Evolutionary conservation across 2,113 vertebrate genomes (phyloP), one percentile per base, ranked within the genome.

Genomic region (Crotalus horridus): DNA sequence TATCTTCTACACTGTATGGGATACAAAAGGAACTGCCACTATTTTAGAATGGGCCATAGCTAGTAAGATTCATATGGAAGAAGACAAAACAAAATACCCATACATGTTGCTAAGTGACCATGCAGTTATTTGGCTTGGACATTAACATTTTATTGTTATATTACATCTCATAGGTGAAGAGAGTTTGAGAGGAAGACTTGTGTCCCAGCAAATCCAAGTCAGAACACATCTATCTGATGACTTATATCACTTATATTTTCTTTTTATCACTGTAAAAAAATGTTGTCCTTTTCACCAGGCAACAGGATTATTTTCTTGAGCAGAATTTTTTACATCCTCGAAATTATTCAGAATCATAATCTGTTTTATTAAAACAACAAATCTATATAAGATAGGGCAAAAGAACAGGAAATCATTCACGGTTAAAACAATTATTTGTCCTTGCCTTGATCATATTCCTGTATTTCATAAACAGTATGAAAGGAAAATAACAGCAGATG

Each of bases 301-400:
- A 88, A 91, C 61, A 88, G n/a, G 9, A 69, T 59, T 74, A 91
- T 93, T 93, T 56, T 90, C 85, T 90, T 90, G 59, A 26, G 33
- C 61, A 91, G 53, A 93, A 88, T 48, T 43, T 54, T 92, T 56
- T 87, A 90, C 26, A 55, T 11, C 33, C 39, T 87, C 2, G 55
- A 93, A 90, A 90, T 43, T 90, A 85, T 90, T 93, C 85, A 6
- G 51, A 56, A 93, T 74, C 39, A 88, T 56, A 88, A 88, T 59
- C 20, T 56, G 29, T 88, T 90, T 10, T 81, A 88, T 58, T 26
- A 21, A 88, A 93, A 93, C 39, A 58, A 90, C 53, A 88, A 88
- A 54, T 26, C 59, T 58, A 93, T 58, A 59, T 58, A 88, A 90
- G 39, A 91, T 88, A 74, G 7, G 53, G 51, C 88, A 91, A 81